Conservation (phyloP, 2,888 invertebrate genomes). For the Campoletis raptor region DNA sequence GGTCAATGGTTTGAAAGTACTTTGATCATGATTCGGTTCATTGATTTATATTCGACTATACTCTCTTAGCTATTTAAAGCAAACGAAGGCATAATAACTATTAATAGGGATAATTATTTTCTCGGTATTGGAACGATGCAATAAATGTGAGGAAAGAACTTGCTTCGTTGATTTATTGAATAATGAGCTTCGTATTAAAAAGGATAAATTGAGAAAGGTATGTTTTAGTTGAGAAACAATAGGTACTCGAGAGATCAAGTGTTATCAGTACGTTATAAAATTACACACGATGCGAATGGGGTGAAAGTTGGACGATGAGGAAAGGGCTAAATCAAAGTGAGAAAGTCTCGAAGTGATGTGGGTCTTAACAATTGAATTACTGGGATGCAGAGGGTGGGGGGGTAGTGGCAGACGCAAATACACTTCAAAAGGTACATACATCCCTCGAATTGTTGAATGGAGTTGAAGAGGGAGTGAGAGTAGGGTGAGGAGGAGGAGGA, state of each 20-base stretch:
- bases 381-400: constrained; percentile 1
- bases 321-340: constrained; percentile 43
- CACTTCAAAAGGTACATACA: constrained; percentile 68
- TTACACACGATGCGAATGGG: background rate
- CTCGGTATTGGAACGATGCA: background rate
- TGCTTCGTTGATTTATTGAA: background rate
- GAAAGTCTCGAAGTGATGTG: constrained; percentile 60
- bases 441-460: constrained; percentile 66
- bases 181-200: background rate
- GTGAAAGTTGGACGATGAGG: constrained; percentile 30
- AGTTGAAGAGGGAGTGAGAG: constrained; percentile 61
- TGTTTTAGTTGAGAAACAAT: background rate
- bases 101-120: background rate
- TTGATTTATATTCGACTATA: background rate
- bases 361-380: constrained; percentile 65
- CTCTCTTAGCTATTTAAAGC: background rate
- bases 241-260: constrained; percentile 21
- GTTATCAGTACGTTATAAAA: constrained; percentile 19
- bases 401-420: constrained; percentile 59
- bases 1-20: background rate
- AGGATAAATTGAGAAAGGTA: background rate
- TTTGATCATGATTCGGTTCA: background rate
- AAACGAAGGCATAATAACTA: background rate
- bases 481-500: constrained; percentile 34
- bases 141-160: background rate